Percentiles rank a stretch among this genome's conserved stretches.
phyloP scores from a whole-genome alignment of 2,888 invertebrate species.

The Gymnoscelis rufifasciata region DNA sequence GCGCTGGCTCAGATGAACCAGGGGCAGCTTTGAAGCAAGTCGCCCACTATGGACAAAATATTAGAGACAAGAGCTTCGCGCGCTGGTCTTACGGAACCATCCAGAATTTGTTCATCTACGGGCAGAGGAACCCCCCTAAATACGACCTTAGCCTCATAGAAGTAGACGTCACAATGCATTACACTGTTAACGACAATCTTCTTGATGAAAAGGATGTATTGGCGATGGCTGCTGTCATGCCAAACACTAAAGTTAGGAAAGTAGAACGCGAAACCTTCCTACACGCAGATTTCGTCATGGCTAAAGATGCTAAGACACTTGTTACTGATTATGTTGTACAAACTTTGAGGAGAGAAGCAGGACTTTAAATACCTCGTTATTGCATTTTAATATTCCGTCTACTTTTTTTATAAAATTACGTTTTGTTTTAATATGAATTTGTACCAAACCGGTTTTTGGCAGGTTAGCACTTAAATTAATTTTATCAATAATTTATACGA shows the following conservation, averaged over 20 bases:
- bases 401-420: too few species aligned
- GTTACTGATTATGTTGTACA: constrained; percentile 52
- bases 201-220: constrained; percentile 50
- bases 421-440: too few species aligned
- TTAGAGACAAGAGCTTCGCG: constrained; percentile 48
- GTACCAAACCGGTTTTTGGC: not conserved
- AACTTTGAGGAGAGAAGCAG: constrained; percentile 26
- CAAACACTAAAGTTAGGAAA: constrained; percentile 42
- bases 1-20: constrained; percentile 16
- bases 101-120: constrained; percentile 43
- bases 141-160: constrained; percentile 49
- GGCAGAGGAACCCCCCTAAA: constrained; percentile 38
- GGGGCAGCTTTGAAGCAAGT: constrained; percentile 57
- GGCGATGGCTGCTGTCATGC: constrained; percentile 51
- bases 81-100: constrained; percentile 45
- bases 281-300: constrained; percentile 47
- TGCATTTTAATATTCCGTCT: too few species aligned
- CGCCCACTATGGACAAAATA: constrained; percentile 61
- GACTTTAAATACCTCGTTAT: not conserved
- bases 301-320: constrained; percentile 47
- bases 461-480: not conserved
- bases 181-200: constrained; percentile 45
- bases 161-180: constrained; percentile 50
- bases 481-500: not conserved
- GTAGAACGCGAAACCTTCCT: constrained; percentile 45